Conservation (phyloP, 2,888 invertebrate species). For the Keiferia lycopersicella region DNA sequence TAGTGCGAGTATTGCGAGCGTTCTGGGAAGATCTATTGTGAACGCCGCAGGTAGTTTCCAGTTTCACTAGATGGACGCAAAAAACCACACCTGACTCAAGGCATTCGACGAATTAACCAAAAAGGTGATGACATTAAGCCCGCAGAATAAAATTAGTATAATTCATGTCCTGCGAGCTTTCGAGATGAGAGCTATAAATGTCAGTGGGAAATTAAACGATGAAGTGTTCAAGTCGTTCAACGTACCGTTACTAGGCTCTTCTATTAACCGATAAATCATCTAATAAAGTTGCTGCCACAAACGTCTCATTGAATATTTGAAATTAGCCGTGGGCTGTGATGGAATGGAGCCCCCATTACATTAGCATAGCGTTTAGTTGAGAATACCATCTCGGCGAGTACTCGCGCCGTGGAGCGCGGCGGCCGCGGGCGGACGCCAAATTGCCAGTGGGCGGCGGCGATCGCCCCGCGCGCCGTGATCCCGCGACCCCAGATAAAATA, state of each 20-base stretch:
- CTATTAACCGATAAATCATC: slow-evolving; percentile 53
- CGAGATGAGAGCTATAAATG: background rate
- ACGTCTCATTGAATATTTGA: slow-evolving; percentile 75
- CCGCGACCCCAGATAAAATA: slow-evolving; percentile 70
- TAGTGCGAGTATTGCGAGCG: slow-evolving; percentile 40
- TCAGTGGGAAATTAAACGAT: slow-evolving; percentile 12
- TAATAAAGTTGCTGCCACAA: slow-evolving; percentile 66
- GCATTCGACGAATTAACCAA: slow-evolving; percentile 23
- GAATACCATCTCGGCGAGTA: slow-evolving; percentile 60
- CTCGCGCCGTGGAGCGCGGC: slow-evolving; percentile 47
- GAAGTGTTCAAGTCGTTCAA: background rate
- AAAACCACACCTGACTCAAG: slow-evolving; percentile 33
- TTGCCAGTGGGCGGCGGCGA: slow-evolving; percentile 73
- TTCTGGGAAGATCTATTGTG: slow-evolving; percentile 47
- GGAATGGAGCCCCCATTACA: slow-evolving; percentile 76
- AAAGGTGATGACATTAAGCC: slow-evolving; percentile 27
- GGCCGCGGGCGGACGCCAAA: slow-evolving; percentile 66
- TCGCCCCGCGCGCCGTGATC: slow-evolving; percentile 50
- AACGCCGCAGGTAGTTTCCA: slow-evolving; percentile 32
- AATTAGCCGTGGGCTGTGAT: slow-evolving; percentile 74
- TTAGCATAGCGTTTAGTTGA: slow-evolving; percentile 78
- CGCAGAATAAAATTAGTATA: slow-evolving; percentile 16
- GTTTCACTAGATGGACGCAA: slow-evolving; percentile 26
- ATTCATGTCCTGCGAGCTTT: background rate
- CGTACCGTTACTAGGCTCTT: slow-evolving; percentile 30